These are phyloP conservation scores for Platalea minor DNA, from an alignment of 2,797 vertebrate species.

Conservation along the genomic window DNA sequence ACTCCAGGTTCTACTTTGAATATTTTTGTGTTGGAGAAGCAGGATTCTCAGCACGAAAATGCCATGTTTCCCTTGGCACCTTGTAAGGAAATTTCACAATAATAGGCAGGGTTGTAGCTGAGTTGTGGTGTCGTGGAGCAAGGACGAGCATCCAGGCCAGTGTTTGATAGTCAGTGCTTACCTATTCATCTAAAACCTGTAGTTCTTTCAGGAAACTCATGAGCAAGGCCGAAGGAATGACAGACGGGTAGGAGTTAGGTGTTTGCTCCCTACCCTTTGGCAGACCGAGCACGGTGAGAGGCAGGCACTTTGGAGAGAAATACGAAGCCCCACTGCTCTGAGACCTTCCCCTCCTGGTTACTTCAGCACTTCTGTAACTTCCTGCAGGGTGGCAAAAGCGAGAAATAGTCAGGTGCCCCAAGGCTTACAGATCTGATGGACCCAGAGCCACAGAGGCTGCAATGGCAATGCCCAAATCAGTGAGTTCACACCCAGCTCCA, in stretches of 20 bases:
- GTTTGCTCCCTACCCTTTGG: background rate
- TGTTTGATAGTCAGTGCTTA: background rate
- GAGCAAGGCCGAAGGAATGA: background rate
- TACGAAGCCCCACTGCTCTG: background rate
- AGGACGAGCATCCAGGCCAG: background rate
- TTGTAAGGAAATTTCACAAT: background rate
- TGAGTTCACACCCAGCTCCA: background rate
- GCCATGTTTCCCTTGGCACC: background rate
- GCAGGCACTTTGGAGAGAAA: background rate
- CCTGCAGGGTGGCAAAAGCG: background rate
- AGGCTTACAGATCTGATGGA: background rate
- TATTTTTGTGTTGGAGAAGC: background rate
- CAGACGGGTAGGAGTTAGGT: background rate
- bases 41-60: background rate
- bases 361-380: background rate
- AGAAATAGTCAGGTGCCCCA: background rate
- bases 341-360: background rate
- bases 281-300: fast-evolving
- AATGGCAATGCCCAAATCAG: background rate
- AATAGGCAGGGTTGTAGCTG: background rate
- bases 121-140: background rate
- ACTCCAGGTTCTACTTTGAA: background rate
- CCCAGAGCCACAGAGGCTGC: background rate
- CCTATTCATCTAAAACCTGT: background rate
- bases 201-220: background rate